phyloP scores from a whole-genome alignment of 2,797 vertebrate species.

The Cheirogaleus major region DNA sequence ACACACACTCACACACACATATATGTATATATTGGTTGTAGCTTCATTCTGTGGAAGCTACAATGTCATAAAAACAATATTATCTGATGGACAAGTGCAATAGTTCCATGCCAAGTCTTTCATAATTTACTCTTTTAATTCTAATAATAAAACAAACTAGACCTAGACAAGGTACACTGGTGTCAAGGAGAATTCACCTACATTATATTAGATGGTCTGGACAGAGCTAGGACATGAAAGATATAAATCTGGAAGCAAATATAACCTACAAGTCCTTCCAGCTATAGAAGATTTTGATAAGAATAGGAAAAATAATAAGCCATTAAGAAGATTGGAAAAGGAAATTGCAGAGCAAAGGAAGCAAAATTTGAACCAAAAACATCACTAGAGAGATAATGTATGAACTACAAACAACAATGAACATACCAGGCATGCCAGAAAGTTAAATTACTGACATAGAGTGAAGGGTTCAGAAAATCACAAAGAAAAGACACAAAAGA shows the following conservation, averaged over 20 bases:
- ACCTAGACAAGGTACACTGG: not conserved
- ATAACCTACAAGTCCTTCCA: constrained; percentile 16
- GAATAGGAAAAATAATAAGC: constrained; percentile 30
- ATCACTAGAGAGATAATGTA: not conserved
- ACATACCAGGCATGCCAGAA: not conserved
- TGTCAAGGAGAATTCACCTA: constrained; percentile 27
- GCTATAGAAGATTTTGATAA: not conserved
- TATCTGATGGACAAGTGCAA: not conserved
- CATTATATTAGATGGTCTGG: constrained; percentile 28
- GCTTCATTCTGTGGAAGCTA: constrained; percentile 5
- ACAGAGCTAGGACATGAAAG: not conserved
- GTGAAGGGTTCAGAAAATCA: not conserved
- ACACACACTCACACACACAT: not conserved
- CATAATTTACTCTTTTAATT: constrained; percentile 43
- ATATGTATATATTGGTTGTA: not conserved
- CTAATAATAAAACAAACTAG: constrained; percentile 46
- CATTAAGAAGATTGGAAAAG: not conserved
- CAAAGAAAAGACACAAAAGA: not conserved
- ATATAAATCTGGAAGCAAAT: not conserved
- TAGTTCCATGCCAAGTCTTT: not conserved
- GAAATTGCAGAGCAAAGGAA: constrained; percentile 36
- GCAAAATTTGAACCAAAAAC: not conserved
- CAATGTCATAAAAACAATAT: constrained; percentile 15
- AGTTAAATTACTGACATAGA: not conserved
- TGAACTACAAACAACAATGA: not conserved